Conservation (phyloP, 1,140 invertebrate species). For the Euglossa dilemma region DNA sequence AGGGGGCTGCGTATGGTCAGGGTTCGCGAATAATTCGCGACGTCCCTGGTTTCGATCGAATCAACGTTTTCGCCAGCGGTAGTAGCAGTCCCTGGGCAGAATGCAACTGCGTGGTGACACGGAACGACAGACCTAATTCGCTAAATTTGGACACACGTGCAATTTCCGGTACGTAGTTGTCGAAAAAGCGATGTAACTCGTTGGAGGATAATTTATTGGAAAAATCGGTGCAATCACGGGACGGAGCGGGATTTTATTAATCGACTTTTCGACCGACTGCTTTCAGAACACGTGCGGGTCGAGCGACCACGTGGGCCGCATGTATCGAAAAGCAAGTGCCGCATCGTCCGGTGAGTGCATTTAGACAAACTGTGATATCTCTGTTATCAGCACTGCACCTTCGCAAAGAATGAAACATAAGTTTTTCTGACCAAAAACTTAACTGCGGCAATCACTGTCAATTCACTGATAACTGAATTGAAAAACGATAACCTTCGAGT, state of each 20-base stretch:
- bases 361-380: slow-evolving; percentile 41
- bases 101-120: slow-evolving; percentile 43
- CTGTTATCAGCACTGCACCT: not conserved
- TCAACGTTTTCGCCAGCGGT: slow-evolving; percentile 58
- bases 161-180: slow-evolving; percentile 45
- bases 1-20: not conserved
- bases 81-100: slow-evolving; percentile 53
- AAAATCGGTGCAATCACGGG: not conserved
- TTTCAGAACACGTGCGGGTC: slow-evolving; percentile 56
- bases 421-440: not conserved
- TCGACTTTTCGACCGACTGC: slow-evolving; percentile 24
- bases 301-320: slow-evolving; percentile 63
- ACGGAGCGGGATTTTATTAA: slow-evolving; percentile 28
- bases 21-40: slow-evolving; percentile 19
- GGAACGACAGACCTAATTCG: slow-evolving; percentile 28
- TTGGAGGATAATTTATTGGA: not conserved
- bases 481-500: slow-evolving; percentile 27
- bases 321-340: slow-evolving; percentile 32
- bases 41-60: slow-evolving; percentile 50
- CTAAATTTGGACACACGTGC: slow-evolving; percentile 40
- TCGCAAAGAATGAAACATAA: not conserved
- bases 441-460: not conserved
- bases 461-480: not conserved
- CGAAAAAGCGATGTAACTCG: not conserved
- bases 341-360: slow-evolving; percentile 28